Evolutionary conservation across 2,797 vertebrate species (phyloP), one percentile per base, ranked within the genome.

Genomic region (Paratrypauchen microcephalus): DNA sequence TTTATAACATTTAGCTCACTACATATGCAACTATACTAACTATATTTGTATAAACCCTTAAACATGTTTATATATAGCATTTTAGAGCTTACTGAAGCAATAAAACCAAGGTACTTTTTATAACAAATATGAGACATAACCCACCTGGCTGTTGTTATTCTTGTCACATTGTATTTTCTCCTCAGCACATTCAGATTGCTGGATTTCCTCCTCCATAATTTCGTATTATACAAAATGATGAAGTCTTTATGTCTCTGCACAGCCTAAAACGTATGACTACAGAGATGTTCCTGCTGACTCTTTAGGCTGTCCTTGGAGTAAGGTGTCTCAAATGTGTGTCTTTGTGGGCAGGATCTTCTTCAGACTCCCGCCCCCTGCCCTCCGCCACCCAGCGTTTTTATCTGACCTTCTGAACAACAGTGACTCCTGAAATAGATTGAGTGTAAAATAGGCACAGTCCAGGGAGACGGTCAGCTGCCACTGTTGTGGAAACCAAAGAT

Each of bases 321-420:
- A 61, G 2, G 58, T 67, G 78, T 78, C 47, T 71, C 69, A 68
- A 77, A 61, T 50, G 36, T 50, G 30, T 57, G 39, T 65, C 70
- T 73, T 82, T 81, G 77, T 83, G 81, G 73, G 78, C 76, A 73
- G 77, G 77, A 47, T 73, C 78, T 77, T 84, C 70, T 57, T 69
- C 80, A 13, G 26, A 28, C 24, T 70, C 47, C 50, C 36, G 77
- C 78, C 81, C 85, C 41, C 41, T 45, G 41, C 39, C 39, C 39
- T 41, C 39, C 13, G 45, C 76, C 79, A 86, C 81, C 78, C 15
- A 61, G 85, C 85, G 76, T 86, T 89, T 92, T 89, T 89, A 89
- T 91, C 90, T 94, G 93, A 95, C 93, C 93, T 93, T 93, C 92
- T 65, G 59, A 84, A 91, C 84, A 92, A 93, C 92, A 88, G 82